Base-by-base conservation (phyloP, 2,797 vertebrate genomes). In the Oophaga sylvatica region DNA sequence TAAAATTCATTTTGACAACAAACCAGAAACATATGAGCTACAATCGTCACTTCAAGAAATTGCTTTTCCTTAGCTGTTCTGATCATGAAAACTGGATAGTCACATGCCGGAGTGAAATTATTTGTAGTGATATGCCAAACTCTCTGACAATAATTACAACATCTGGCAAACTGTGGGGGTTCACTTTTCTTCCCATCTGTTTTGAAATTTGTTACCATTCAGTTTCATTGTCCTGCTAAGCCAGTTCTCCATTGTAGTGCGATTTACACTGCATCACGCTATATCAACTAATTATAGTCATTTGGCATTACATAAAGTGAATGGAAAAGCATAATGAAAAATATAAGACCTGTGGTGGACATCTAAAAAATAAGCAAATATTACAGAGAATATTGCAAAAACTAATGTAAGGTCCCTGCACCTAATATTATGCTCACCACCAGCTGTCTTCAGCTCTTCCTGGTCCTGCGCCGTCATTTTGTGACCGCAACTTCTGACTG, bases 1-100 rank as follows among this genome's bases (percentile, higher is more conserved):
- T 90, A 86, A 86, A 93, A 92, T 93, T 90, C 86, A 90, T 91
- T 92, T 93, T 91, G 90, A 90, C 90, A 90, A 84, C 77, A 93
- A 92, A 92, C 92, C 90, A 91, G 89, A 87, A 92, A 65, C 81
- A 84, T 89, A 89, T 89, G 88, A 80, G 90, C 90, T 91, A 90
- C 22, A 65, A 90, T 91, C 84, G 86, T 89, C 90, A 87, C 81
- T 76, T 82, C 20, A 87, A 82, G 84, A 90, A 73, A 65, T 19
- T 86, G 71, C 71, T 90, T 90, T 48, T 91, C 90, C 90, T 89
- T 81, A 81, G 91, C 87, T 90, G 88, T 91, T 90, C 62, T 87
- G 59, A 67, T 91, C 48, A 89, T 89, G 90, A 87, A 90, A 86
- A 91, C 91, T 91, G 90, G 17, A 31, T 81, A 91, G 79, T 88